phyloP scores from a whole-genome alignment of 1,140 invertebrate species.

The Psix sp. region DNA sequence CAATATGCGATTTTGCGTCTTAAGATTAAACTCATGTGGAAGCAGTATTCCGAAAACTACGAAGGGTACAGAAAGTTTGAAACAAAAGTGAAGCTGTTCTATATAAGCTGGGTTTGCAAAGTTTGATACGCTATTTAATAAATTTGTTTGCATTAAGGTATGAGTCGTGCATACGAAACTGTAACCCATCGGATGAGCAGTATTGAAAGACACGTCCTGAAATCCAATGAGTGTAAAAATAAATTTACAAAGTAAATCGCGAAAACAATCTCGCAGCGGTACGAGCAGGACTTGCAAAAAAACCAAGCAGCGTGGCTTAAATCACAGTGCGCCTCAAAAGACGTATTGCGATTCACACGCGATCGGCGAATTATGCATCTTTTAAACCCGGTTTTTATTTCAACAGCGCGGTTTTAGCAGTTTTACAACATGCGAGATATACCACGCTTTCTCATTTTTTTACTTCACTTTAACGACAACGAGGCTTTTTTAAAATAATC shows the following conservation, averaged over 20 bases:
- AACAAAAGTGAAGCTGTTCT: conserved; percentile 34
- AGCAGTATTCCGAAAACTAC: conserved; percentile 14
- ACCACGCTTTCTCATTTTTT: background rate
- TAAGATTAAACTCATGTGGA: conserved; percentile 16
- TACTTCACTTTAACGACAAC: conserved; percentile 4
- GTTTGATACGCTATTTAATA: conserved; percentile 54
- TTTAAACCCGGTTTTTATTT: conserved; percentile 29
- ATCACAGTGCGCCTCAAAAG: conserved; percentile 28
- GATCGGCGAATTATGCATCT: conserved; percentile 34
- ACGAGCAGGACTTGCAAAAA: background rate
- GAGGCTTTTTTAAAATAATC: no score
- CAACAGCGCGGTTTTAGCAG: conserved; percentile 6
- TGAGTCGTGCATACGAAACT: conserved; percentile 21
- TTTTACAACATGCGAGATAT: conserved; percentile 24
- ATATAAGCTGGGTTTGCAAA: conserved; percentile 30
- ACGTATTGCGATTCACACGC: conserved; percentile 42
- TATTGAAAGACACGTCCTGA: conserved; percentile 14
- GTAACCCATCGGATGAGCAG: conserved; percentile 15
- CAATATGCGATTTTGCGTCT: conserved; percentile 8
- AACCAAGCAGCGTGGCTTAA: conserved; percentile 21
- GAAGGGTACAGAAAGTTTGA: conserved; percentile 24
- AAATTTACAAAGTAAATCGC: conserved; percentile 49
- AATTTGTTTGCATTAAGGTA: conserved; percentile 32
- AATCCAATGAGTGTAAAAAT: conserved; percentile 29
- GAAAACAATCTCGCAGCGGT: conserved; percentile 14